Evolutionary conservation across 2,888 invertebrate species (phyloP).

Genomic region (Sisyra nigra): DNA sequence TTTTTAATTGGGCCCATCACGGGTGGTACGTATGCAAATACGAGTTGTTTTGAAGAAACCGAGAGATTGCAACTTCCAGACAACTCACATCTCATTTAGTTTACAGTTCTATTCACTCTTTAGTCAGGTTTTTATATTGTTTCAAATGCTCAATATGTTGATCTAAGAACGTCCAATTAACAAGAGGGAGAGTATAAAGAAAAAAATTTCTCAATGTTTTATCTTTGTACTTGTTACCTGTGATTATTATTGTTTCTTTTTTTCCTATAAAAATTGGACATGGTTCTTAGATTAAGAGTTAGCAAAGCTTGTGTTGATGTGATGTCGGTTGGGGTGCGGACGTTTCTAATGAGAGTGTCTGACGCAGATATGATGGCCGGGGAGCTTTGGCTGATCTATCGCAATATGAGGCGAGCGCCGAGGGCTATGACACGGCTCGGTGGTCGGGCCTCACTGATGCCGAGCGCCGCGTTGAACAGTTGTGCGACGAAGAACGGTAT

Average conservation of each 20-base stretch:
- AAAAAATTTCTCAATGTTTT: too few species aligned
- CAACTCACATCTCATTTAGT: conserved; percentile 1
- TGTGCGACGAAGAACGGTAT: conserved; percentile 93
- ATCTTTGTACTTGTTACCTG: too few species aligned
- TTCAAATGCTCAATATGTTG: too few species aligned
- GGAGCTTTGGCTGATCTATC: conserved; percentile 79
- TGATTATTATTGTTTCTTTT: too few species aligned
- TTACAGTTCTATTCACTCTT: neutral
- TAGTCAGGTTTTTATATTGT: too few species aligned
- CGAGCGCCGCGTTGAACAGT: conserved; percentile 49
- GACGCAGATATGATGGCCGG: conserved; percentile 77
- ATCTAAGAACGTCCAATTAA: too few species aligned
- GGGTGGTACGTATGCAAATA: conserved; percentile 5
- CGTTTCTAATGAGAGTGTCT: neutral
- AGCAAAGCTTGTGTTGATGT: too few species aligned
- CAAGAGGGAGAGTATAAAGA: too few species aligned
- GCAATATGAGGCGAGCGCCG: conserved; percentile 62
- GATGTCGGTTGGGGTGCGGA: too few species aligned
- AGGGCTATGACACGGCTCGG: conserved; percentile 43
- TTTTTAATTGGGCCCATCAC: conserved; percentile 2
- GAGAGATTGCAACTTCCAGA: conserved; percentile 3
- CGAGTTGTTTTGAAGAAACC: conserved; percentile 4
- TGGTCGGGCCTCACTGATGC: conserved; percentile 26
- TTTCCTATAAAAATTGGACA: too few species aligned
- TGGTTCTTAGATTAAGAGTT: too few species aligned